A percentile compares a stretch with the other conserved stretches of the same genome.
These are phyloP conservation scores for Seriola dumerili DNA, from an alignment of 2,113 vertebrate genomes.

Conservation along the genomic window DNA sequence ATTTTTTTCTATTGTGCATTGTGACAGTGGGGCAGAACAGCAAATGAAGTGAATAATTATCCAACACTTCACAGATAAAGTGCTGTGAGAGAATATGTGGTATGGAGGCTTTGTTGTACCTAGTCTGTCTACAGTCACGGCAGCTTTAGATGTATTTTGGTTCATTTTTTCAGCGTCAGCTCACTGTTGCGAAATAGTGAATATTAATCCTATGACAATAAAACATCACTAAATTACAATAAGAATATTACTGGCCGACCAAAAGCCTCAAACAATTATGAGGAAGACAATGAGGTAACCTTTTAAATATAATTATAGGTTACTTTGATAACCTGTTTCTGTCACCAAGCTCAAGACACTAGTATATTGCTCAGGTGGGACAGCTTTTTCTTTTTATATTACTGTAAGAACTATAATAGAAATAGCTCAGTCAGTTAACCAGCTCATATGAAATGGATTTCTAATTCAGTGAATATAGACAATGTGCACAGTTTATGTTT, in stretches of 20 bases:
- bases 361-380: not conserved
- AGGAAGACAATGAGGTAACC: no score
- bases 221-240: not conserved
- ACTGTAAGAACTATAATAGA: not conserved
- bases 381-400: not conserved
- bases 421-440: not conserved
- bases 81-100: constrained; percentile 24
- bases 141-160: not conserved
- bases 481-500: constrained; percentile 15
- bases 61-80: constrained; percentile 41
- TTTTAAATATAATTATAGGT: not conserved
- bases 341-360: constrained; percentile 12
- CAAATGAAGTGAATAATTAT: constrained; percentile 63
- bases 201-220: not conserved
- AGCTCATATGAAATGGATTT: constrained; percentile 10
- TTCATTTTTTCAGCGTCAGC: not conserved
- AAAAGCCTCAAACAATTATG: not conserved
- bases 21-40: constrained; percentile 46
- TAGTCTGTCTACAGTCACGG: constrained; percentile 18
- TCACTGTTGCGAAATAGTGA: not conserved
- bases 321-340: not conserved
- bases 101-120: constrained; percentile 27
- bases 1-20: constrained; percentile 35
- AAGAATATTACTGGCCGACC: not conserved
- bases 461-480: constrained; percentile 13